Evolutionary conservation across 2,888 invertebrate species (phyloP).

Genomic region (Drosophila ezoana): DNA sequence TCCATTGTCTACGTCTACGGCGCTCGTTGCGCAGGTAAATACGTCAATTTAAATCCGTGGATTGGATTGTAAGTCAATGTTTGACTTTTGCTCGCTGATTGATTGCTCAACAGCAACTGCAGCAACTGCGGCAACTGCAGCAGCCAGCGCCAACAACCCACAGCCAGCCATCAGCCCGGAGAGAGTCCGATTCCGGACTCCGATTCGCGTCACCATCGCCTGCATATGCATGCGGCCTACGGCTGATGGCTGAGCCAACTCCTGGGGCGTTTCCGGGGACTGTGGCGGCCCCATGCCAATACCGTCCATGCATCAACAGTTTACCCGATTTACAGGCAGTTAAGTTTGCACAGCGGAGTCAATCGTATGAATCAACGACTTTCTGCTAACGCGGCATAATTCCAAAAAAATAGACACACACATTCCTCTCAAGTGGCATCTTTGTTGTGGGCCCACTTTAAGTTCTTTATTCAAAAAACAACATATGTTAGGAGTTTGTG

Average conservation of each 20-base stretch:
- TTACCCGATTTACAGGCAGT: conserved; percentile 77
- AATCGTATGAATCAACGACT: conserved; percentile 79
- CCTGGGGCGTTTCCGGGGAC: conserved; percentile 24
- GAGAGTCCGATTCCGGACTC: conserved; percentile 21
- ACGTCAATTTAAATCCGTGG: conserved; percentile 84
- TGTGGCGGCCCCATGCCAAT: conserved; percentile 3
- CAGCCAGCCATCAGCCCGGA: conserved; percentile 23
- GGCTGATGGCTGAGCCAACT: conserved; percentile 70
- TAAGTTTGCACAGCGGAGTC: conserved; percentile 75
- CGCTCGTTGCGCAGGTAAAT: conserved; percentile 76
- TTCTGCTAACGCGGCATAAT: conserved; percentile 76
- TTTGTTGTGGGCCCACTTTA: background rate
- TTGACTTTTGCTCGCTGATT: conserved; percentile 84
- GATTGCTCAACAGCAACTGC: conserved; percentile 82
- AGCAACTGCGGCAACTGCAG: conserved; percentile 38
- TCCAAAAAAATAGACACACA: conserved; percentile 59
- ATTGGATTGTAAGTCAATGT: conserved; percentile 84
- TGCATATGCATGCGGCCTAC: conserved; percentile 73
- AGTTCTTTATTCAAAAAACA: conserved; percentile 71
- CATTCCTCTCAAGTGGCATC: conserved; percentile 8
- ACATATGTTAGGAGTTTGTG: conserved; percentile 62
- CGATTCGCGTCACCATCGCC: conserved; percentile 50
- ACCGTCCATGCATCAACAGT: conserved; percentile 67
- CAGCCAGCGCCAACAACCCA: conserved; percentile 49
- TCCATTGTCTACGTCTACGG: conserved; percentile 53